Conservation (phyloP, 2,797 vertebrate genomes). For the Tympanoctomys barrerae region DNA sequence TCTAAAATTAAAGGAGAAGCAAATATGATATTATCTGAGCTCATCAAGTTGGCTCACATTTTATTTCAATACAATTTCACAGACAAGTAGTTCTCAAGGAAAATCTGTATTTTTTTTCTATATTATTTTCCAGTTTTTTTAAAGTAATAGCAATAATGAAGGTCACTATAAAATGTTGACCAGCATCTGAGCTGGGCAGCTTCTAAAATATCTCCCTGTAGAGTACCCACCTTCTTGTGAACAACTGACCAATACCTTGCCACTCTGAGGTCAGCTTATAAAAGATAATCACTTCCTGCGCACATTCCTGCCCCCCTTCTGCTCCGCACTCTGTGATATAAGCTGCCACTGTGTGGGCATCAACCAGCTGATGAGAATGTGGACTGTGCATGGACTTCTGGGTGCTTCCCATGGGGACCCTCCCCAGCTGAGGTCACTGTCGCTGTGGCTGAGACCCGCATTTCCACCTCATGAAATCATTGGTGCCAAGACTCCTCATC, state of each 20-base stretch:
- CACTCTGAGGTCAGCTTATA: too few relatives aligned
- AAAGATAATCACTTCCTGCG: not conserved
- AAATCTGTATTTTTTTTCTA: not conserved
- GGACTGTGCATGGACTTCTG: not conserved
- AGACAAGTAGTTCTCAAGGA: not conserved
- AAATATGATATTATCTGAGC: not conserved
- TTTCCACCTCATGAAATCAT: not conserved
- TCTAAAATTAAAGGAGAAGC: not conserved
- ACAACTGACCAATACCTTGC: too few relatives aligned
- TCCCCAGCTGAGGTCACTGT: not conserved
- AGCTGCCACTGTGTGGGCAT: not conserved
- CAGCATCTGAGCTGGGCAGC: not conserved
- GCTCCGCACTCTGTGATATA: not conserved
- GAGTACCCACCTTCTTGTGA: not conserved
- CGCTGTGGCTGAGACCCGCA: not conserved
- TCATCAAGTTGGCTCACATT: not conserved
- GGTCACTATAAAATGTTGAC: not conserved
- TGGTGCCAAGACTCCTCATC: not conserved
- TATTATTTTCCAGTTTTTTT: not conserved
- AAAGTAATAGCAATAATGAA: not conserved
- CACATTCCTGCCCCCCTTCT: not conserved
- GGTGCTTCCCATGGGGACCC: too few relatives aligned
- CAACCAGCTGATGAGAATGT: not conserved
- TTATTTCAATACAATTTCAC: not conserved
- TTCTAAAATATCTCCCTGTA: not conserved